Evolutionary conservation across 2,113 vertebrate genomes (phyloP).

Genomic region (Laterallus jamaicensis): DNA sequence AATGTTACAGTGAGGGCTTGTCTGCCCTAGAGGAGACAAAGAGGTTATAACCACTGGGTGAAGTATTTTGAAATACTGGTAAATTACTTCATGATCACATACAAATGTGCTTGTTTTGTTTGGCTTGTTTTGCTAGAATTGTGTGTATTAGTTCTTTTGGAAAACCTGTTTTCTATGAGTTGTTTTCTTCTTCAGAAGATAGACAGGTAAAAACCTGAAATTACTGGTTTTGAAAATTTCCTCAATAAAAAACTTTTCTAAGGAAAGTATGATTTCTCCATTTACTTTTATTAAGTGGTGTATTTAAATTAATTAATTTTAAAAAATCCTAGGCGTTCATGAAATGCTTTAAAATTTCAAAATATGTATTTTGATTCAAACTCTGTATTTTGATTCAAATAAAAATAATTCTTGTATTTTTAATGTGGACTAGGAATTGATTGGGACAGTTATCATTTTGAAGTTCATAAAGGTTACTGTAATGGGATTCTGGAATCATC

Average conservation of each 20-base stretch:
- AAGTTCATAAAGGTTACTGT: background rate
- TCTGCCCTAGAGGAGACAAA: constrained; percentile 22
- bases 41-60: background rate
- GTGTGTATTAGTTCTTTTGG: background rate
- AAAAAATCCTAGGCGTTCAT: background rate
- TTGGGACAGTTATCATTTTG: background rate
- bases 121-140: background rate
- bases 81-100: background rate
- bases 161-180: background rate
- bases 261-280: background rate
- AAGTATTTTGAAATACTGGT: background rate
- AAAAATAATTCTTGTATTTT: background rate
- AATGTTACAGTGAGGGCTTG: background rate
- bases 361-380: background rate
- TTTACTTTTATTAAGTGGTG: background rate
- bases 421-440: background rate
- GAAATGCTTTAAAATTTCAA: background rate
- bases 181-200: background rate
- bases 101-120: background rate
- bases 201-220: background rate
- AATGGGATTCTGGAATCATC: background rate
- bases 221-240: background rate
- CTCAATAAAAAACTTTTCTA: background rate
- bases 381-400: background rate
- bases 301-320: background rate